Evolutionary conservation across 2,113 vertebrate genomes (phyloP).

Genomic region (Canis aureus): DNA sequence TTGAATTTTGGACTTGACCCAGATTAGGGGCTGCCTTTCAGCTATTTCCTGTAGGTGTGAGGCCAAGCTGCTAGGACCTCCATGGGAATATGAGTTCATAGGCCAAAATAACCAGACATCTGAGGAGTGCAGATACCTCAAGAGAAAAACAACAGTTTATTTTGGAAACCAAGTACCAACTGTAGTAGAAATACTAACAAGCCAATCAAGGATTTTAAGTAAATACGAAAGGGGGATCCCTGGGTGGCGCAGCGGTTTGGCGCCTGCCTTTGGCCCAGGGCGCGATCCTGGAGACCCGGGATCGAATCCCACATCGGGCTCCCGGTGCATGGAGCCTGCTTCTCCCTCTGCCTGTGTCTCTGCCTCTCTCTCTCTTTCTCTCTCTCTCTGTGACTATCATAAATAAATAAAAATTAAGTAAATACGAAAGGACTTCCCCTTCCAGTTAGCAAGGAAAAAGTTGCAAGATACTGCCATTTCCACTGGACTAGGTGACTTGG

Average conservation of each 20-base stretch:
- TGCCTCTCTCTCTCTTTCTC: no score
- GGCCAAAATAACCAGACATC: background rate
- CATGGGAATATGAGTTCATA: background rate
- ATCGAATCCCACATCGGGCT: no score
- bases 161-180: background rate
- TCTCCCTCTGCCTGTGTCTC: no score
- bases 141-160: constrained; percentile 18
- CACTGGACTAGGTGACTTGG: background rate
- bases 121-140: constrained; percentile 19
- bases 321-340: no score
- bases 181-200: constrained; percentile 25
- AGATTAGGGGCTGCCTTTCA: constrained; percentile 48
- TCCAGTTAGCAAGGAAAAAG: constrained; percentile 36
- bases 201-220: constrained; percentile 25
- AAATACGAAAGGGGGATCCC: constrained; percentile 32
- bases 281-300: no score
- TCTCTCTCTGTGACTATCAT: no score
- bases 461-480: background rate
- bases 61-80: background rate
- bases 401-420: no score
- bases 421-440: constrained; percentile 3
- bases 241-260: no score
- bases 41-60: constrained; percentile 6
- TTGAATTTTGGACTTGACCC: constrained; percentile 23
- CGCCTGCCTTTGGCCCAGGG: no score